Conservation (phyloP, 1,140 invertebrate species). For the Monochamus saltuarius region DNA sequence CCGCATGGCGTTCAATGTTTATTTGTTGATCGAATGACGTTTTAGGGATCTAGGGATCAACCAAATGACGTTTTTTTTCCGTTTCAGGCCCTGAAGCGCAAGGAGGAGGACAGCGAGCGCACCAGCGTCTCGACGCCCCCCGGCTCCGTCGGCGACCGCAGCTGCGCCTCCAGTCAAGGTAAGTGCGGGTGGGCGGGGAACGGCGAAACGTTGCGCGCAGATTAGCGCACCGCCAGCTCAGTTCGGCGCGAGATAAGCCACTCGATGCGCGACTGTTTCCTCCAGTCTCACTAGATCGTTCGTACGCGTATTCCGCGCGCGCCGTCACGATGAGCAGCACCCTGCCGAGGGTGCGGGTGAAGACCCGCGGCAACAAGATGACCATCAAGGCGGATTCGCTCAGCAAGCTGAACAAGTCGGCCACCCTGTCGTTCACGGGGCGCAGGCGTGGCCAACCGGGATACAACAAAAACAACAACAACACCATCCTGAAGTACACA, state of each 20-base stretch:
- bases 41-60: no score
- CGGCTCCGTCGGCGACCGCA: slow-evolving; percentile 48
- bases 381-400: slow-evolving; percentile 39
- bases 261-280: neutral
- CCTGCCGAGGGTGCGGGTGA: slow-evolving; percentile 46
- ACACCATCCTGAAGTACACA: slow-evolving; percentile 23
- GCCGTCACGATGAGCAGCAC: slow-evolving; percentile 36
- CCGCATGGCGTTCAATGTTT: no score
- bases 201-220: neutral
- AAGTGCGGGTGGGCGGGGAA: slow-evolving; percentile 19
- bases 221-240: neutral
- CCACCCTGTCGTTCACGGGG: neutral
- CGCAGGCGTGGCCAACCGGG: slow-evolving; percentile 6
- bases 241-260: neutral
- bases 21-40: no score
- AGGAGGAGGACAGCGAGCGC: slow-evolving; percentile 48
- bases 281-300: slow-evolving; percentile 1
- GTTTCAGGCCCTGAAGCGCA: slow-evolving; percentile 51
- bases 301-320: neutral
- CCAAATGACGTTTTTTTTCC: no score
- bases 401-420: slow-evolving; percentile 30
- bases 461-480: slow-evolving; percentile 20
- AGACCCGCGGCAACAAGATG: slow-evolving; percentile 39
- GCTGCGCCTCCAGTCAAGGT: slow-evolving; percentile 51
- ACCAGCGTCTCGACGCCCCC: slow-evolving; percentile 49